Conservation (phyloP, 2,113 vertebrate genomes). For the Phycodurus eques region DNA sequence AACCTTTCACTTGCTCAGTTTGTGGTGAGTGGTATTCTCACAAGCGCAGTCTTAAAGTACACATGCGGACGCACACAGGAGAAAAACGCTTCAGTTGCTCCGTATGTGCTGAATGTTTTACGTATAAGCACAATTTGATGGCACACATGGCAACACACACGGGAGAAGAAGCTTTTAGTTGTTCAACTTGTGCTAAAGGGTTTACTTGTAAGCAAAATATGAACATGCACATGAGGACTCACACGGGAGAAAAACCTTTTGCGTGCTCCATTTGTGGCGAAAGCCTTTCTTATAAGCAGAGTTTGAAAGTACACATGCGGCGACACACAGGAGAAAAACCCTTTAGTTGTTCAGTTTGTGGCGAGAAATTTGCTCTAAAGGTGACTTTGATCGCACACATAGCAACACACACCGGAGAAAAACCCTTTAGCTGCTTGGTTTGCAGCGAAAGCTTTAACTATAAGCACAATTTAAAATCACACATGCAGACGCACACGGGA, state of each 20-base stretch:
- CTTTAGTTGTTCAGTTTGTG: not conserved
- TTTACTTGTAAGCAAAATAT: not conserved
- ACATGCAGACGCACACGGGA: not conserved
- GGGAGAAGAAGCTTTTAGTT: not conserved
- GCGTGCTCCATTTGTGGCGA: not conserved
- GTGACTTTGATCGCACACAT: not conserved
- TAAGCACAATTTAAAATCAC: not conserved
- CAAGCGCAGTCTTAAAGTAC: not conserved
- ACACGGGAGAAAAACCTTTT: not conserved
- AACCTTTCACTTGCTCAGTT: not conserved
- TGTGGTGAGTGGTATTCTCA: not conserved
- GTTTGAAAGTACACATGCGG: not conserved
- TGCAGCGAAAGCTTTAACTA: not conserved
- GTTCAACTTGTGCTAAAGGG: not conserved
- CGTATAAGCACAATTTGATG: not conserved
- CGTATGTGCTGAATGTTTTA: not conserved
- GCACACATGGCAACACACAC: not conserved
- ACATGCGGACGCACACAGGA: not conserved
- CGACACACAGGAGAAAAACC: not conserved
- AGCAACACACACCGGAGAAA: not conserved
- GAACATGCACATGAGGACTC: not conserved
- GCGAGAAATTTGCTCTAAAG: not conserved
- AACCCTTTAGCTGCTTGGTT: not conserved
- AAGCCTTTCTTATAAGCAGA: not conserved
- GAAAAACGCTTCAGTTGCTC: not conserved